A percentile compares a stretch with the other conserved stretches of the same genome.
phyloP scores from a whole-genome alignment of 92 coral and sea anemone species.

The Bergia puertoricense region DNA sequence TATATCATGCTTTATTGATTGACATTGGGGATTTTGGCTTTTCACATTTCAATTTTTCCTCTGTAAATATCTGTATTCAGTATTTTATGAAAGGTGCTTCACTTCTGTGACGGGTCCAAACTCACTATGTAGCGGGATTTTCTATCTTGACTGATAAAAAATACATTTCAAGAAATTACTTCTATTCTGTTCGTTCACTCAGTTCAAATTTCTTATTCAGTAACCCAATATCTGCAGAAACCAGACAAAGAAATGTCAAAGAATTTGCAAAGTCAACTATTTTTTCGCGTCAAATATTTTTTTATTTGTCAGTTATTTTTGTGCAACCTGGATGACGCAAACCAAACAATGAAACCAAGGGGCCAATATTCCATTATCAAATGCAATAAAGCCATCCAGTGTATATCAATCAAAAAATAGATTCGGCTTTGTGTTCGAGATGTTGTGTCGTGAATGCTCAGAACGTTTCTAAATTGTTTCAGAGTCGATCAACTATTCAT shows the following conservation, averaged over 20 bases:
- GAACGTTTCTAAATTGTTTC: background rate
- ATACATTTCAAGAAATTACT: background rate
- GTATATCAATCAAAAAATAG: too few relatives aligned
- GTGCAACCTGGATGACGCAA: conserved; percentile 12
- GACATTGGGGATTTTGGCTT: background rate
- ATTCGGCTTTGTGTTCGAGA: background rate
- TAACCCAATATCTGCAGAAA: background rate
- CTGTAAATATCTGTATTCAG: background rate
- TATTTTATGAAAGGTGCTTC: background rate
- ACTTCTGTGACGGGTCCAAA: background rate
- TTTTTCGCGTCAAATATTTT: background rate
- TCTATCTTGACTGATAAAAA: background rate
- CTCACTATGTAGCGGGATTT: background rate
- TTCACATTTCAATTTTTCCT: too few relatives aligned
- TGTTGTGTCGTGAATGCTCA: too few relatives aligned
- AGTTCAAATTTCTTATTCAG: too few relatives aligned
- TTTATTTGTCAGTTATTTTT: background rate
- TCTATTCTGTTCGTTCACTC: too few relatives aligned
- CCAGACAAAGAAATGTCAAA: background rate
- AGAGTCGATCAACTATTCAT: too few relatives aligned
- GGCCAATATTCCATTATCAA: conserved; percentile 15
- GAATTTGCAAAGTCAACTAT: background rate
- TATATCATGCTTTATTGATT: background rate
- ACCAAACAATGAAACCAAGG: background rate
- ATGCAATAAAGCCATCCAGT: background rate